Conservation (phyloP, 1,140 invertebrate genomes). For the Heliconius hewitsoni region DNA sequence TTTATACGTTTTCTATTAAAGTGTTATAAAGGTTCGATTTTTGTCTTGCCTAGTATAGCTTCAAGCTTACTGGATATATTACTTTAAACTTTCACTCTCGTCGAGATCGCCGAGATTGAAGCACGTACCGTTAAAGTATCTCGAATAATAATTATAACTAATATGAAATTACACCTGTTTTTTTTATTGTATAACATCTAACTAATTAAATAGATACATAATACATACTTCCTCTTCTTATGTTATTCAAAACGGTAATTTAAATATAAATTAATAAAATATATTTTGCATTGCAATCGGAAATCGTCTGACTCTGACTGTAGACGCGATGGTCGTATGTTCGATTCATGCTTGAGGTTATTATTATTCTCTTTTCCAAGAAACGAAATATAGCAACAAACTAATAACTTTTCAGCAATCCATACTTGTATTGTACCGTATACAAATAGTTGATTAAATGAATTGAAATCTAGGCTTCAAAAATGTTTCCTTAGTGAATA, state of each 20-base stretch:
- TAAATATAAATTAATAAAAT: neutral
- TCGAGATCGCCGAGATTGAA: neutral
- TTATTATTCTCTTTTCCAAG: no score
- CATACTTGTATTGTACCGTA: no score
- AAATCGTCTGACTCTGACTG: no score
- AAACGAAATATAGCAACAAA: no score
- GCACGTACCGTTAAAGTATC: slow-evolving; percentile 23
- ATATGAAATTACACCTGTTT: neutral
- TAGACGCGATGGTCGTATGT: no score
- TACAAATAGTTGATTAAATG: no score
- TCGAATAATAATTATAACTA: slow-evolving; percentile 19
- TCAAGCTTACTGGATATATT: neutral
- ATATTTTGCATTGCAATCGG: no score
- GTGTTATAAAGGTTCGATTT: neutral
- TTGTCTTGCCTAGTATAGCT: neutral
- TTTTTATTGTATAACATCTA: neutral
- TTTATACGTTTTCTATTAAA: neutral
- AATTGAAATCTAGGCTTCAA: no score
- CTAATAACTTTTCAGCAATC: no score
- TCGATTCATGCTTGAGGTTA: no score
- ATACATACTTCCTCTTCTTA: neutral
- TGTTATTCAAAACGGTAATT: neutral
- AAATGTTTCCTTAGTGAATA: no score
- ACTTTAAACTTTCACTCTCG: slow-evolving; percentile 25
- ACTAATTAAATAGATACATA: neutral